These are phyloP conservation scores for Frankliniella fusca DNA, from an alignment of 2,888 invertebrate species.

Conservation along the genomic window DNA sequence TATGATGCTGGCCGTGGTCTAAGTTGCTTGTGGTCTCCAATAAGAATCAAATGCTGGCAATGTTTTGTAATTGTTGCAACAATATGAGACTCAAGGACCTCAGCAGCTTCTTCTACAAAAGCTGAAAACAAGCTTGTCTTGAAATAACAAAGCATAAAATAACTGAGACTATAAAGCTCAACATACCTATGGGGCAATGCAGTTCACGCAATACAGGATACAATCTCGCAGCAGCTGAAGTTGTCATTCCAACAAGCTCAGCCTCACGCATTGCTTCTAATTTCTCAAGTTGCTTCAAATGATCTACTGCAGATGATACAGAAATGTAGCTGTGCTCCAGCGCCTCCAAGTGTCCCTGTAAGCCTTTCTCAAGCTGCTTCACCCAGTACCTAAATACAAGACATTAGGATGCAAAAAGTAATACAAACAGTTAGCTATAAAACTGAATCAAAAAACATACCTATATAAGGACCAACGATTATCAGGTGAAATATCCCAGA, in stretches of 20 bases:
- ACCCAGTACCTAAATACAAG: background rate
- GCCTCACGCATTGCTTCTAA: constrained; percentile 53
- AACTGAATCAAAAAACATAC: background rate
- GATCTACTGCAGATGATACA: background rate
- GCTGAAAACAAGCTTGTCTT: constrained; percentile 49
- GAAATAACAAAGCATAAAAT: background rate
- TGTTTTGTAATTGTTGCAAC: constrained; percentile 66
- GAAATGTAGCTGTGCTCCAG: background rate
- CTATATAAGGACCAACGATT: background rate
- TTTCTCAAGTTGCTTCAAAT: constrained; percentile 54
- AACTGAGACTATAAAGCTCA: background rate
- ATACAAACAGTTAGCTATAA: background rate
- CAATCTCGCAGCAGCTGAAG: constrained; percentile 67
- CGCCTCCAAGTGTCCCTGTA: background rate
- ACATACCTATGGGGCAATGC: constrained; percentile 58
- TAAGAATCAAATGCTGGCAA: constrained; percentile 79
- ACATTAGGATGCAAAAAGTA: background rate
- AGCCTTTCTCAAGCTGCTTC: background rate
- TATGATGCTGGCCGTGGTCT: constrained; percentile 1
- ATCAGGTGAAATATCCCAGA: background rate
- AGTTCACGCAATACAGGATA: constrained; percentile 59
- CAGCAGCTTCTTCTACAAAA: constrained; percentile 84
- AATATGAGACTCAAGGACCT: constrained; percentile 79
- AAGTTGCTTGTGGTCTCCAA: constrained; percentile 54
- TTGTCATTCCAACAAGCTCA: constrained; percentile 69